A percentile compares a stretch with the other conserved stretches of the same genome.
These are phyloP conservation scores for Elephas maximus DNA, from an alignment of 2,113 vertebrate species.

Conservation along the genomic window DNA sequence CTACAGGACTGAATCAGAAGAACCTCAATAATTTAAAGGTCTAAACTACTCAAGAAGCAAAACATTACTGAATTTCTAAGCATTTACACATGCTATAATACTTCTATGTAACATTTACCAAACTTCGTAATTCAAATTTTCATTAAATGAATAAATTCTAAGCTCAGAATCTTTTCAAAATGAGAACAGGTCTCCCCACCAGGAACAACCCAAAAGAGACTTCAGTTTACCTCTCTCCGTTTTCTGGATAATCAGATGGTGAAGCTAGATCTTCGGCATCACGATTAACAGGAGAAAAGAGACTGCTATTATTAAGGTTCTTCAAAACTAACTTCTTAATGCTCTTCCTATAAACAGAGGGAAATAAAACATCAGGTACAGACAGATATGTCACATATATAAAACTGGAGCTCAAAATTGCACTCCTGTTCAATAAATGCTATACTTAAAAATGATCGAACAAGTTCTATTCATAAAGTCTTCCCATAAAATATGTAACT, in stretches of 20 bases:
- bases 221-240: conserved; percentile 91
- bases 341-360: conserved; percentile 92
- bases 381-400: background rate
- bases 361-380: background rate
- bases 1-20: background rate
- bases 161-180: conserved; percentile 34
- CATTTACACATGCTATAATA: background rate
- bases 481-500: background rate
- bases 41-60: conserved; percentile 44
- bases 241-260: conserved; percentile 93
- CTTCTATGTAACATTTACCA: background rate
- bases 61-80: background rate
- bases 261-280: conserved; percentile 94
- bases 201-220: background rate
- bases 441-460: background rate
- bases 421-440: background rate
- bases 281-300: conserved; percentile 92
- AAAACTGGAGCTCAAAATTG: background rate
- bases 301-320: conserved; percentile 93
- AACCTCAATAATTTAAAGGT: conserved; percentile 25
- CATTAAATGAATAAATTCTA: background rate
- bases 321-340: conserved; percentile 98
- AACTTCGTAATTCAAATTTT: background rate
- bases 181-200: background rate
- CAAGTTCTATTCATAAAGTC: conserved; percentile 21